A percentile compares a stretch with the other conserved stretches of the same genome.
These are phyloP conservation scores for Isoperla grammatica DNA, from an alignment of 2,888 invertebrate genomes.

Conservation along the genomic window DNA sequence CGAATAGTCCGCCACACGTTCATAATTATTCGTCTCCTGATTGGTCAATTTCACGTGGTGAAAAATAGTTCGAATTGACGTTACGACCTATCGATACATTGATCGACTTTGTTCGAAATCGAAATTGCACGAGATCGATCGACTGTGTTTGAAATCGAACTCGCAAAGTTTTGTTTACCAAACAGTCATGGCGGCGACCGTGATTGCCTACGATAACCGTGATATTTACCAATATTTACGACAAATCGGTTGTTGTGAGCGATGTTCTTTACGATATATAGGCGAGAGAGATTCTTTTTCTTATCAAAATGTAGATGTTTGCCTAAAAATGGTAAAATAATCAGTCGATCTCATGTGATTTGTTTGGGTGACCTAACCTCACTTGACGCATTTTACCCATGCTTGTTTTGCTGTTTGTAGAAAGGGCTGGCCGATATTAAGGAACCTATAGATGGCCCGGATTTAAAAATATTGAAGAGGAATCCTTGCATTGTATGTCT, in stretches of 20 bases:
- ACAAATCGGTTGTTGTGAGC: slow-evolving; percentile 57
- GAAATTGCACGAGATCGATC: no score
- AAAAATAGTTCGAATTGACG: no score
- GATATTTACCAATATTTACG: slow-evolving; percentile 49
- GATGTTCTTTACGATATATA: slow-evolving; percentile 63
- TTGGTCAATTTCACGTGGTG: no score
- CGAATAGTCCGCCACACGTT: no score
- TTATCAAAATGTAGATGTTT: slow-evolving; percentile 49
- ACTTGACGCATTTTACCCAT: background rate
- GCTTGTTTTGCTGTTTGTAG: slow-evolving; percentile 15
- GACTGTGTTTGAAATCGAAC: no score
- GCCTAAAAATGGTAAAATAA: slow-evolving; percentile 47
- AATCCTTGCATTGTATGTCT: slow-evolving; percentile 64
- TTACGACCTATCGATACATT: no score
- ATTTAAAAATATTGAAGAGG: slow-evolving; percentile 46
- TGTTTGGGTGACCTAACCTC: background rate
- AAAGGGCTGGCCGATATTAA: slow-evolving; percentile 20
- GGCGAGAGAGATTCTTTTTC: slow-evolving; percentile 53
- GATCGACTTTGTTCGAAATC: no score
- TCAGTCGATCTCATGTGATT: background rate
- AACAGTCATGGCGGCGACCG: no score
- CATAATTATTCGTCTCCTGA: no score
- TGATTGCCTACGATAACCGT: background rate
- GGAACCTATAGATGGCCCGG: slow-evolving; percentile 32
- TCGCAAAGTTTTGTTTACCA: no score